These are phyloP conservation scores for Martes martes DNA, from an alignment of 2,113 vertebrate genomes.

Conservation along the genomic window DNA sequence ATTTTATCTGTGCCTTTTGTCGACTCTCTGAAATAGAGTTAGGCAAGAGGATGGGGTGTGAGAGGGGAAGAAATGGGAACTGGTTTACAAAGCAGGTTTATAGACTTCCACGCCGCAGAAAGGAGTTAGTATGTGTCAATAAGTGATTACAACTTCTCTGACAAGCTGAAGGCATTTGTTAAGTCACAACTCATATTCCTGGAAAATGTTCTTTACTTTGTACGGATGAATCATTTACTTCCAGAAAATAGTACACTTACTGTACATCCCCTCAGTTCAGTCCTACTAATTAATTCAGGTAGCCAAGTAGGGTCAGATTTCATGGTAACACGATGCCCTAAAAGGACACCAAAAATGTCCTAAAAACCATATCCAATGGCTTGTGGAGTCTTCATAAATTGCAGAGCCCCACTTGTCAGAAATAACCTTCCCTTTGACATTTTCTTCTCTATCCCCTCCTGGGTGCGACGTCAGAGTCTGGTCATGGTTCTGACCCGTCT, in stretches of 20 bases:
- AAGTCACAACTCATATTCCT: conserved; percentile 35
- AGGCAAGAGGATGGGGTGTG: neutral
- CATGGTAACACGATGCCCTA: neutral
- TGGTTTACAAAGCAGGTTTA: conserved; percentile 11
- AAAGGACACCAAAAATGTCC: neutral
- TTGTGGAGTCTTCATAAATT: neutral
- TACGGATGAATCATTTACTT: conserved; percentile 58
- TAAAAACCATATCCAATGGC: neutral
- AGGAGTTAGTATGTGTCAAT: neutral
- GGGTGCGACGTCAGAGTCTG: neutral
- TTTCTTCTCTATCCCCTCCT: neutral
- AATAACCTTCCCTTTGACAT: neutral
- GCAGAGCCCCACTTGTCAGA: neutral
- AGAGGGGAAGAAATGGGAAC: neutral
- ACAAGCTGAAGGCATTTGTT: conserved; percentile 28
- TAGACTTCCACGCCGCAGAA: neutral
- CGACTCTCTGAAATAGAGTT: neutral
- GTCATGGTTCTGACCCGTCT: no score
- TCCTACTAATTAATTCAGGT: conserved; percentile 42
- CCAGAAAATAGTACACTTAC: conserved; percentile 48
- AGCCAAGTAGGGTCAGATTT: conserved; percentile 11
- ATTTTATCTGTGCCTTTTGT: neutral
- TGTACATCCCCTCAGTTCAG: neutral
- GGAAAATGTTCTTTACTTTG: conserved; percentile 42
- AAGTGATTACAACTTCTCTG: conserved; percentile 22